phyloP scores from a whole-genome alignment of 2,797 vertebrate genomes.

The Rhynchotus rufescens region DNA sequence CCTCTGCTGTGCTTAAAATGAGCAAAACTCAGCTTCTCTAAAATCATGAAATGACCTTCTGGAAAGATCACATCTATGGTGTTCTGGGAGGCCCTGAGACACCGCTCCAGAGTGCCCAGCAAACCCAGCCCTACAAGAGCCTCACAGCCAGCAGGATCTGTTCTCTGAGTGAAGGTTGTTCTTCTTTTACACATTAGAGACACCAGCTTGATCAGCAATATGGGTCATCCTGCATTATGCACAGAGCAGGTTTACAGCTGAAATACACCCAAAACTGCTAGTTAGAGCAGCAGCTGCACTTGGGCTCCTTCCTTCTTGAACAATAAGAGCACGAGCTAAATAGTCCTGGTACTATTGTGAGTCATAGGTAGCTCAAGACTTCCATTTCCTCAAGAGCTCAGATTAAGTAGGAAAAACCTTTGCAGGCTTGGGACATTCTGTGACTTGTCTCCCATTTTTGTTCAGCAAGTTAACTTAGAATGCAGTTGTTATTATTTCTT shows the following conservation, averaged over 20 bases:
- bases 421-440: not conserved
- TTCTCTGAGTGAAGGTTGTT: not conserved
- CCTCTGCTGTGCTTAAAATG: not conserved
- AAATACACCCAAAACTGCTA: not conserved
- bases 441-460: not conserved
- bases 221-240: not conserved
- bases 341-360: not conserved
- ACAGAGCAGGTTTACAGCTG: not conserved
- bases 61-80: not conserved
- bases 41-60: not conserved
- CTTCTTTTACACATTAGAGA: not conserved
- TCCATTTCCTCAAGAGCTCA: not conserved
- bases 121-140: not conserved
- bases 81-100: not conserved
- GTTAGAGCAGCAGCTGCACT: not conserved
- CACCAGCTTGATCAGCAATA: not conserved
- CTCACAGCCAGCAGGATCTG: not conserved
- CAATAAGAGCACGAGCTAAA: not conserved
- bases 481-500: not conserved
- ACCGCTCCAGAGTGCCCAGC: not conserved
- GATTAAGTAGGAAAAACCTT: not conserved
- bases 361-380: not conserved
- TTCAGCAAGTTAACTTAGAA: not conserved
- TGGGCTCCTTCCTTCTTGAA: not conserved
- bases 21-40: not conserved